phyloP scores from a whole-genome alignment of 2,797 vertebrate species.

The Rousettus madagascariensis region DNA sequence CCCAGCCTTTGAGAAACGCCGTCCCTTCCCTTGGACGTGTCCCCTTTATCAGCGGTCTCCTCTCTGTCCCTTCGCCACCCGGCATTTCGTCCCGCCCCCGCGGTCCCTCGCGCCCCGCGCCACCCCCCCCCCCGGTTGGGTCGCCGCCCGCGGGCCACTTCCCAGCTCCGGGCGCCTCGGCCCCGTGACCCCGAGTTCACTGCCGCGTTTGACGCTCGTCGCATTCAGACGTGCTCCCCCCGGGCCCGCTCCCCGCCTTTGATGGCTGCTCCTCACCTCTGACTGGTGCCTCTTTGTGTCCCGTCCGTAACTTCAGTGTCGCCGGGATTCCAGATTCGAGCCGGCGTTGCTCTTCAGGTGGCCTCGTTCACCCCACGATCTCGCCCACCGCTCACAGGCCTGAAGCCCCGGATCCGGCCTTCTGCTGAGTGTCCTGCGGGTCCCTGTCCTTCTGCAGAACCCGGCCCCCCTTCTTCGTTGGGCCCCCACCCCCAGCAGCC shows the following conservation, averaged over 20 bases:
- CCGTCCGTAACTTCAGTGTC: neutral
- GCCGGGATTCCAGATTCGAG: neutral
- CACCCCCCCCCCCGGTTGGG: too few relatives aligned
- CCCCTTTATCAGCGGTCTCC: neutral
- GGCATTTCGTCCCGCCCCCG: neutral
- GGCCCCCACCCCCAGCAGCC: neutral
- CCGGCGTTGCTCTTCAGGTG: neutral
- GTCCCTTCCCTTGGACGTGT: neutral
- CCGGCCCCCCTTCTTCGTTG: neutral
- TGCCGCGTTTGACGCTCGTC: neutral
- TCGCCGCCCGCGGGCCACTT: accelerated
- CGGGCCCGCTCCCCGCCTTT: neutral
- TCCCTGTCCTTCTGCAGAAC: neutral
- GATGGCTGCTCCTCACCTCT: neutral
- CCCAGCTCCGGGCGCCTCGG: neutral
- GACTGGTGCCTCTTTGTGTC: neutral
- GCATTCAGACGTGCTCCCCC: too few relatives aligned
- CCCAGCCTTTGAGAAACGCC: neutral
- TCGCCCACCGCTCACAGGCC: neutral
- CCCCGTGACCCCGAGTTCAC: neutral
- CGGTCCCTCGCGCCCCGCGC: neutral
- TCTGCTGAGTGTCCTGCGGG: neutral
- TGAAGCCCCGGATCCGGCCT: neutral
- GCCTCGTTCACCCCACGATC: neutral
- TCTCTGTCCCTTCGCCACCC: neutral